Evolutionary conservation across 2,797 vertebrate genomes (phyloP), one percentile per base, ranked within the genome.

Genomic region (Florisuga fusca): DNA sequence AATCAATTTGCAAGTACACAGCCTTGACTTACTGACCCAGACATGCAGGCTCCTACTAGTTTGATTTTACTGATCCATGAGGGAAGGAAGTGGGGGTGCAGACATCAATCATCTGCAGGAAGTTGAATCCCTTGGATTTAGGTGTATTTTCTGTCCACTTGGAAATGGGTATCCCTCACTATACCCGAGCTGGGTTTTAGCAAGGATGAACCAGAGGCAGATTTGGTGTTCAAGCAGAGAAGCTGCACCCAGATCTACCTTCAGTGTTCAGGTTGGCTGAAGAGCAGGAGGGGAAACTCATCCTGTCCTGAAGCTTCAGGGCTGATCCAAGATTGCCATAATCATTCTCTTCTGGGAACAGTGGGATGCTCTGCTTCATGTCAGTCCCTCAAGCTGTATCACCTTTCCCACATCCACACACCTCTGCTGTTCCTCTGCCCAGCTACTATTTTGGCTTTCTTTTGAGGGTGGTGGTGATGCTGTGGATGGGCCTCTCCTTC

Each of bases 321-420:
- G 14, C 8, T 57, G 50, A 68, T 34, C 41, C 64, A 67, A 80
- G 67, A 36, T 1, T 78, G 80, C 67, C 80, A 41, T 1, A 89
- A 84, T n/a, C 58, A 18, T 66, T 19, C 66, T 76, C 29, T 29
- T 58, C 27, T 34, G 64, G 51, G 66, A 94, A 18, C 45, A 67
- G 68, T 1, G 1, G 51, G 50, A 53, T 83, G 18, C 72, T 67
- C 34, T 25, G 20, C 63, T 92, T 55, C 77, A 81, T 38, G 20
- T n/a, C 81, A 51, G 20, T 33, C 88, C 6, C 5, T 79, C 74
- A n/a, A 54, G 67, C 63, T 15, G 3, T 10, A 51, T 66, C n/a
- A 84, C 63, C 74, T 82, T 79, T 87, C 59, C 74, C 88, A 41
- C 51, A 87, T 55, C 77, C 77, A 79, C 74, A 84, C 88, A 84